Percentiles rank a stretch among this genome's conserved stretches.
Evolutionary conservation across 2,888 invertebrate species (phyloP).

Genomic region (Bugula neritina): DNA sequence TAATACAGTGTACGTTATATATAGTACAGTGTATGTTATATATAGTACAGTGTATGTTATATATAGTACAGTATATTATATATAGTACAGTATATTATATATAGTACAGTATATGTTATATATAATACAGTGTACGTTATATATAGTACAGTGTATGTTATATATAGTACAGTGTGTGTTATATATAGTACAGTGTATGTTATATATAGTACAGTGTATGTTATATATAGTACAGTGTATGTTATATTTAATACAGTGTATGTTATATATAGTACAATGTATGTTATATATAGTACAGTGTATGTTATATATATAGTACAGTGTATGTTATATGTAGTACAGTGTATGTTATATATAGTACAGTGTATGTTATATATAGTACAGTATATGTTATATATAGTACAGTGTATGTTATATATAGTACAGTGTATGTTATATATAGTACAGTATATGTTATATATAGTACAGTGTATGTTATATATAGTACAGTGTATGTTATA

Average conservation of each 20-base stretch:
- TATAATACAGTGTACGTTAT: neutral
- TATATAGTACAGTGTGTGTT: too few relatives aligned
- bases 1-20: too few relatives aligned
- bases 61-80: neutral
- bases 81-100: neutral
- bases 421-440: neutral
- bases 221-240: neutral
- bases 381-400: neutral
- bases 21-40: neutral
- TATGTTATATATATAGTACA: neutral
- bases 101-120: neutral
- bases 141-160: neutral
- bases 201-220: neutral
- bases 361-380: neutral
- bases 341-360: neutral
- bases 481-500: neutral
- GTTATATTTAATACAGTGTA: too few relatives aligned
- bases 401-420: neutral
- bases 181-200: neutral
- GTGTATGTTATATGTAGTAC: neutral
- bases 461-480: neutral
- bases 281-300: neutral
- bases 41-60: neutral
- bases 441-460: neutral
- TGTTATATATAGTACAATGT: neutral